A percentile compares a stretch with the other conserved stretches of the same genome.
Conservation (phyloP, 2,888 invertebrate genomes). For the Aleiodes alternator region DNA sequence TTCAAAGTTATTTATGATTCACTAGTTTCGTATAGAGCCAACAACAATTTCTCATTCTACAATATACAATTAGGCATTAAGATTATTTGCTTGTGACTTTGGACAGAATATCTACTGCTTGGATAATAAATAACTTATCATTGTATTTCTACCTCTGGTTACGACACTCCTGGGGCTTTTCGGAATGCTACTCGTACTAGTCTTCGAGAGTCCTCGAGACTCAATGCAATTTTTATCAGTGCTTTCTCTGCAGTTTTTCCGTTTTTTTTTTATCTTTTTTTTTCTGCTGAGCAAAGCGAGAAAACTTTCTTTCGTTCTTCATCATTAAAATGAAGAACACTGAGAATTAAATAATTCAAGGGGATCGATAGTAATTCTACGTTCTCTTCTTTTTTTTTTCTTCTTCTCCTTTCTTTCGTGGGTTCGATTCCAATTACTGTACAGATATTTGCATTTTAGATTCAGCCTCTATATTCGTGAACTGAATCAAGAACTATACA, state of each 20-base stretch:
- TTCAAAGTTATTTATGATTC: not conserved
- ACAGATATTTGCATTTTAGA: constrained; percentile 15
- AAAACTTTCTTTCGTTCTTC: constrained; percentile 17
- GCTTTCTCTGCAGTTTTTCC: not conserved
- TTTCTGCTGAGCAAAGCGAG: not conserved
- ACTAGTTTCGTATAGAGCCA: not conserved
- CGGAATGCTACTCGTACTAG: constrained; percentile 3
- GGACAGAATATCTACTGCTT: constrained; percentile 1
- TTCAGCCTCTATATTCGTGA: not conserved
- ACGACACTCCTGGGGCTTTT: constrained; percentile 11
- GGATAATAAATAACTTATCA: constrained; percentile 24
- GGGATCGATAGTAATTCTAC: constrained; percentile 11
- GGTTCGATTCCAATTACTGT: constrained; percentile 14
- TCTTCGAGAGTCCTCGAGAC: constrained; percentile 4
- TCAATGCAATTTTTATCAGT: constrained; percentile 12
- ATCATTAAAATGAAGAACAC: constrained; percentile 22
- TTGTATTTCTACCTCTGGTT: not conserved
- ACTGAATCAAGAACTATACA: constrained; percentile 6
- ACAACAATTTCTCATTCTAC: not conserved
- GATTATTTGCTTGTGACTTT: constrained; percentile 20
- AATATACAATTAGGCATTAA: constrained; percentile 26
- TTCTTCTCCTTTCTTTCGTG: no score
- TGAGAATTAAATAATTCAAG: constrained; percentile 24
- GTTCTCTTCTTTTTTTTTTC: no score
- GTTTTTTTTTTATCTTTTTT: not conserved